Evolutionary conservation across 2,797 vertebrate species (phyloP), one percentile per base, ranked within the genome.

Genomic region (Falco columbarius): DNA sequence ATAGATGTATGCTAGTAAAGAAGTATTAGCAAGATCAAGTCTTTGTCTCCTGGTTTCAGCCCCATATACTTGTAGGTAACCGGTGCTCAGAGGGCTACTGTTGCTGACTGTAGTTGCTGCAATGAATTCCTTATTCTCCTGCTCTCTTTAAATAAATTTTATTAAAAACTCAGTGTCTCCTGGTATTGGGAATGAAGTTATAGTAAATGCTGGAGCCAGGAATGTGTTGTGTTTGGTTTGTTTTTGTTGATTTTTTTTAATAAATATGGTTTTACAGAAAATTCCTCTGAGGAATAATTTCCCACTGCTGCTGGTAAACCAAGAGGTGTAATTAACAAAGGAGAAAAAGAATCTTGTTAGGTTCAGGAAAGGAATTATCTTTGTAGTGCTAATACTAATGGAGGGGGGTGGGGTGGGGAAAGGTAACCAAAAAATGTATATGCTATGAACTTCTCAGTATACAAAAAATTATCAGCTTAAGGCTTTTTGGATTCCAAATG

Each of bases 211-310:
- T 89, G 19, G 40, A n/a, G 3, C 71, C 61, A 68, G 3, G 20
- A 56, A 56, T 3, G 0, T 34, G 8, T 2, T 55, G 7, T 26
- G 12, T 12, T 70, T 54, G 79, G 2, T 0, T 29, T 54, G 36
- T 36, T 36, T 9, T 36, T 36, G 34, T 36, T 27, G n/a, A n/a
- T 2, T 3, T 30, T 49, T n/a, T 62, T 65, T 61, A 21, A 32
- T 29, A 34, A 81, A 29, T 44, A 36, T 14, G 7, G 55, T 44
- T 85, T 92, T 73, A 38, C 5, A 67, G 34, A 83, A 70, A 82
- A 73, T 0, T 74, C 7, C 13, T 63, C 30, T 81, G 32, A 8
- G 14, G 3, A 55, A 46, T 58, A 74, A 73, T 56, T 82, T 82
- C 18, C 59, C 20, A 52, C 11, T 23, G 4, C 59, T 73, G 9